Conservation (phyloP, 2,888 invertebrate species). For the Polylopha cassiicola region DNA sequence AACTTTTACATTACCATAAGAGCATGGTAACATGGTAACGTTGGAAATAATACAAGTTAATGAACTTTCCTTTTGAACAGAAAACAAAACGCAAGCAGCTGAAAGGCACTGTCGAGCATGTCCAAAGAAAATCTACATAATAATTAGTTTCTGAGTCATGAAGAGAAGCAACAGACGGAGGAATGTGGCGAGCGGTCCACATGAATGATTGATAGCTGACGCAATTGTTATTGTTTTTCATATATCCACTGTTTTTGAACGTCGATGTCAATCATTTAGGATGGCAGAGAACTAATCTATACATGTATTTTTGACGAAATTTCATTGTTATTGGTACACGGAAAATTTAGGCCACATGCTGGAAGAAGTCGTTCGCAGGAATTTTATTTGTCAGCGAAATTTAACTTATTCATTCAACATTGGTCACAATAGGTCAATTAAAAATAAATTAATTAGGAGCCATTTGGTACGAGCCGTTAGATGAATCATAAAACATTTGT, state of each 20-base stretch:
- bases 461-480: too few relatives aligned
- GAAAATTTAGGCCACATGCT: too few relatives aligned
- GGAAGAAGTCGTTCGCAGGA: too few relatives aligned
- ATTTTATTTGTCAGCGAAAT: too few relatives aligned
- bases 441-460: too few relatives aligned
- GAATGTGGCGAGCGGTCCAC: conserved; percentile 23
- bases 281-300: too few relatives aligned
- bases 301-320: too few relatives aligned
- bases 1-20: conserved; percentile 3
- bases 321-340: too few relatives aligned
- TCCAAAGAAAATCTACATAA: conserved; percentile 47
- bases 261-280: too few relatives aligned
- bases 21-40: conserved; percentile 4
- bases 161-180: conserved; percentile 27
- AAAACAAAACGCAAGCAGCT: conserved; percentile 16
- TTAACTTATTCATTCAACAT: too few relatives aligned
- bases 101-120: conserved; percentile 29
- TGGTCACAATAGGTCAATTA: too few relatives aligned
- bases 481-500: too few relatives aligned
- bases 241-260: conserved; percentile 9
- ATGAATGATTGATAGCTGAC: conserved; percentile 40
- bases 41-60: conserved; percentile 29
- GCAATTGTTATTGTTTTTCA: conserved; percentile 41
- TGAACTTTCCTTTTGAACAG: conserved; percentile 32
- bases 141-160: conserved; percentile 31